Conservation (phyloP, 1,140 invertebrate genomes). For the Cepaea nemoralis region DNA sequence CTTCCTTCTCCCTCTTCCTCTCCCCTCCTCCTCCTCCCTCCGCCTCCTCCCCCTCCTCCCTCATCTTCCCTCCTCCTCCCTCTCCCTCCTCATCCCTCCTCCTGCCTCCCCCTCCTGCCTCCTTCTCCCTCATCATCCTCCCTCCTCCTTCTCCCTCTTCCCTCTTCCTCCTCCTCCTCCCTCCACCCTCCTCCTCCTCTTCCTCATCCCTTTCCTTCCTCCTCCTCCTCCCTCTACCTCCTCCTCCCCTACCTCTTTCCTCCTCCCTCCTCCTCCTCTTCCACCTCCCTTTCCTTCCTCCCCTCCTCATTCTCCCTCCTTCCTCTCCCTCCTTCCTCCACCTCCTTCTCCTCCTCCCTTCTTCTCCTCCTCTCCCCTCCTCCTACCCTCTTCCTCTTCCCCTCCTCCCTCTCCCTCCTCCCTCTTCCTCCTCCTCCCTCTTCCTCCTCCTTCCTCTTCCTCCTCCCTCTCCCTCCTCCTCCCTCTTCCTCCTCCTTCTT, state of each 20-base stretch:
- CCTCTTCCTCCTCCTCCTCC: slow-evolving; percentile 8
- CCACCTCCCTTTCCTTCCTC: background rate
- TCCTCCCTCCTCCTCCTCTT: background rate
- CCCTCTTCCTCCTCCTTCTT: slow-evolving; percentile 8
- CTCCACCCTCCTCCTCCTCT: too few relatives aligned
- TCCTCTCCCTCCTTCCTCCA: slow-evolving; percentile 3
- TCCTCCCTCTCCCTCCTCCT: background rate
- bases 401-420: slow-evolving; percentile 3
- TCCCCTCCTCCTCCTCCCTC: too few relatives aligned
- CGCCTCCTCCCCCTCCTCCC: too few relatives aligned
- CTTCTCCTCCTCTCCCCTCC: too few relatives aligned
- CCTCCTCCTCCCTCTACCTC: background rate
- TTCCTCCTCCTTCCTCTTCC: background rate
- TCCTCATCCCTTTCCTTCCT: too few relatives aligned
- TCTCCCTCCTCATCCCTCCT: too few relatives aligned
- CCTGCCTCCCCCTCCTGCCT: too few relatives aligned
- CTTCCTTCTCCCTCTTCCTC: background rate
- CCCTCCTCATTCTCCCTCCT: too few relatives aligned
- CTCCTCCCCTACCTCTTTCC: too few relatives aligned
- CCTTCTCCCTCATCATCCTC: too few relatives aligned
- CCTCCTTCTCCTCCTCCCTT: background rate
- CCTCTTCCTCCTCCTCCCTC: background rate
- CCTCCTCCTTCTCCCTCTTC: background rate
- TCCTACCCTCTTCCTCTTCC: too few relatives aligned
- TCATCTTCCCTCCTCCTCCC: too few relatives aligned